These are phyloP conservation scores for Spheniscus humboldti DNA, from an alignment of 2,797 vertebrate genomes.

Conservation along the genomic window DNA sequence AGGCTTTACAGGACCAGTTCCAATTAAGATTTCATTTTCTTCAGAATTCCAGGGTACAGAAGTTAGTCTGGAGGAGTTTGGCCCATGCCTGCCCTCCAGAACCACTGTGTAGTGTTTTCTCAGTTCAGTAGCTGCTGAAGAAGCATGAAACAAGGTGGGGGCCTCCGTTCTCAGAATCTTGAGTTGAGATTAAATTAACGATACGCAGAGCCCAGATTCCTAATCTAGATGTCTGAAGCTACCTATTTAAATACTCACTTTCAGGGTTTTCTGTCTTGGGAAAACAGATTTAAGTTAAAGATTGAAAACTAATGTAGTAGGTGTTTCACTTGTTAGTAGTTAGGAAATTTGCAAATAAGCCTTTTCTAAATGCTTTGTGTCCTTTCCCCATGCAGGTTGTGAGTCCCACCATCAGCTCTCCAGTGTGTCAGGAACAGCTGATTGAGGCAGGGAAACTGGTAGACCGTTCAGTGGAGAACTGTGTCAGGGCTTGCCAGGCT, in stretches of 20 bases:
- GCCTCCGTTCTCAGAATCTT: background rate
- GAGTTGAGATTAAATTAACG: background rate
- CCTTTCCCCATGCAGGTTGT: constrained; percentile 79
- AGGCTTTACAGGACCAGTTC: background rate
- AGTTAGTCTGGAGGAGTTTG: background rate
- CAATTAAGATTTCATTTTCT: background rate
- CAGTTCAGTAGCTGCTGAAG: background rate
- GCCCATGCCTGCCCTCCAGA: background rate
- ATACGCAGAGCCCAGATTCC: background rate
- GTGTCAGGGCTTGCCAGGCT: constrained; percentile 90
- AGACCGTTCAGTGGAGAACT: constrained; percentile 95
- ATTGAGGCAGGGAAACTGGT: constrained; percentile 97
- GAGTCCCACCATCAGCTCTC: constrained; percentile 97
- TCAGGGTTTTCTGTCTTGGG: background rate
- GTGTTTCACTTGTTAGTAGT: background rate
- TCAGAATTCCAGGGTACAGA: background rate
- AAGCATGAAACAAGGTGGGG: background rate
- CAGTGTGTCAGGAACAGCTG: constrained; percentile 97
- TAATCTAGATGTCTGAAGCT: background rate
- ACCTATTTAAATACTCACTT: background rate
- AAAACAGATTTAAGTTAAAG: background rate
- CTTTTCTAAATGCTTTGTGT: background rate
- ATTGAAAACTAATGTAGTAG: background rate
- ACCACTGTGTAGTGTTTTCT: background rate
- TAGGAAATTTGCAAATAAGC: background rate